Percentiles rank a stretch among this genome's conserved stretches.
phyloP scores from a whole-genome alignment of 2,888 invertebrate genomes.

The Crematogaster levior region DNA sequence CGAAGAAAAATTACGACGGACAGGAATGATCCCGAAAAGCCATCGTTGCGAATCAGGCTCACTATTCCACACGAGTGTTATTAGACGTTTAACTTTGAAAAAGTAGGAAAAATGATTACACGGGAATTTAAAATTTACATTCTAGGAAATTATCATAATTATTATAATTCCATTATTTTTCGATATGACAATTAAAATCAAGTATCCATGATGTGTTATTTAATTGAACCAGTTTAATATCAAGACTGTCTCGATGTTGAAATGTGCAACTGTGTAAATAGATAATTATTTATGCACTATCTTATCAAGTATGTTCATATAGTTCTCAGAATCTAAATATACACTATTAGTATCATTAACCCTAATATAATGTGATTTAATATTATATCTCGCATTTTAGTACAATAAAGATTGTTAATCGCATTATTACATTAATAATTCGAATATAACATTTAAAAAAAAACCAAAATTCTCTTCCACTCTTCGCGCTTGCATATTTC shows the following conservation, averaged over 20 bases:
- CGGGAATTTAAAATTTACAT: background rate
- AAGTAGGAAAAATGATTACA: background rate
- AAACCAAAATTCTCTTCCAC: background rate
- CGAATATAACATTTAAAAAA: background rate
- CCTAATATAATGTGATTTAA: background rate
- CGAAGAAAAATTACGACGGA: slow-evolving; percentile 4
- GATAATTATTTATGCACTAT: background rate
- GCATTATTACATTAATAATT: background rate
- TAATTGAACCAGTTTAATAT: background rate
- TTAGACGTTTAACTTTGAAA: background rate
- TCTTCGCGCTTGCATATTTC: background rate
- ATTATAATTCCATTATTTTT: background rate
- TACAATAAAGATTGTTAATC: background rate
- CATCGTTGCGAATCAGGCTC: background rate
- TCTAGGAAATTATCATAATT: background rate
- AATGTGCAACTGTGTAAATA: slow-evolving; percentile 1
- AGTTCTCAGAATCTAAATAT: background rate
- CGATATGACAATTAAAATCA: background rate
- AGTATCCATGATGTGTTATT: background rate
- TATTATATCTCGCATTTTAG: background rate
- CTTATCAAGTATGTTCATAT: background rate
- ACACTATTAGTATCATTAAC: background rate
- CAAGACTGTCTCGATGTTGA: background rate
- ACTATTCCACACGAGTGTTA: background rate
- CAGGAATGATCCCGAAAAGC: background rate